These are phyloP conservation scores for Drosophila mettleri DNA, from an alignment of 2,888 invertebrate species.

Conservation along the genomic window DNA sequence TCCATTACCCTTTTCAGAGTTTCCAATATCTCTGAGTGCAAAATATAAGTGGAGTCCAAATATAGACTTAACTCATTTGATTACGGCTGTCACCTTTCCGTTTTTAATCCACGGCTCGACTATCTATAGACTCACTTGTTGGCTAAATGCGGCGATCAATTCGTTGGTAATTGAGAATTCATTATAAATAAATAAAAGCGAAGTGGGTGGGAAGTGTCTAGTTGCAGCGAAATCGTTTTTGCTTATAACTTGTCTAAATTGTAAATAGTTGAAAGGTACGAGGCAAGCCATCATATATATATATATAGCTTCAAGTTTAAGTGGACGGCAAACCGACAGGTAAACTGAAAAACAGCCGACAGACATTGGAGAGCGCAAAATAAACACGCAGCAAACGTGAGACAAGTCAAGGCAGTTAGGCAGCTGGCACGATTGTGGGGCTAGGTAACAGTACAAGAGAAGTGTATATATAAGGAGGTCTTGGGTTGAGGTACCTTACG, in stretches of 20 bases:
- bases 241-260: slow-evolving; percentile 63
- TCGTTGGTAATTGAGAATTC: slow-evolving; percentile 18
- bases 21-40: background rate
- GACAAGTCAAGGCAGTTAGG: slow-evolving; percentile 60
- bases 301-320: background rate
- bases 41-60: background rate
- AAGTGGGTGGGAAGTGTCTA: background rate
- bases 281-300: background rate
- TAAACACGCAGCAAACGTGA: slow-evolving; percentile 58
- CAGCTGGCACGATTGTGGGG: slow-evolving; percentile 9
- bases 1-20: background rate
- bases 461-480: background rate
- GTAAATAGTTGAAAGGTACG: slow-evolving; percentile 45
- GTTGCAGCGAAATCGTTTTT: slow-evolving; percentile 10
- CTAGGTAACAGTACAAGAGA: background rate
- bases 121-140: slow-evolving; percentile 2
- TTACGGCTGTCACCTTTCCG: background rate
- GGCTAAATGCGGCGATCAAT: slow-evolving; percentile 1
- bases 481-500: background rate
- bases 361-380: slow-evolving; percentile 59
- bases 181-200: slow-evolving; percentile 13
- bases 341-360: slow-evolving; percentile 57
- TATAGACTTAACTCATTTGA: background rate
- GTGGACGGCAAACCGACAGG: slow-evolving; percentile 31
- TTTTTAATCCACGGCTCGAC: too few species aligned